phyloP scores from a whole-genome alignment of 2,888 invertebrate genomes.

The Apamea sordens region DNA sequence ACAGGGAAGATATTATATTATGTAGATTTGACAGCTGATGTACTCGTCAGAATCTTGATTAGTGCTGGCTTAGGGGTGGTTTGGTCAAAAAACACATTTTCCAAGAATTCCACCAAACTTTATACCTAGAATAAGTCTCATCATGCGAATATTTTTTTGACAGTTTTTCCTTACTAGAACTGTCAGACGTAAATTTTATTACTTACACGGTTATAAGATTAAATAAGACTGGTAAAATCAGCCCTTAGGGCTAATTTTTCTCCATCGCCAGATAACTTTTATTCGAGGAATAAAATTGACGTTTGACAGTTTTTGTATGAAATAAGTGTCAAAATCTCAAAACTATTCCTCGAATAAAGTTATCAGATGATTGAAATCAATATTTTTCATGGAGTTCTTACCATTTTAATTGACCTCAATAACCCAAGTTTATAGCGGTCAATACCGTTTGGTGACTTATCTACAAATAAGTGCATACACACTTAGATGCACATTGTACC shows the following conservation, averaged over 20 bases:
- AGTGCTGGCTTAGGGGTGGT: too few species aligned
- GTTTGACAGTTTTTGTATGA: too few species aligned
- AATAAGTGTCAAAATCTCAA: too few species aligned
- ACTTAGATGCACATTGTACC: slow-evolving; percentile 1
- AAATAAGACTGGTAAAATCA: too few species aligned
- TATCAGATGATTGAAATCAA: background rate
- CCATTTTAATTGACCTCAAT: background rate
- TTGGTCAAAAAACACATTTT: too few species aligned
- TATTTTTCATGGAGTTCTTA: background rate
- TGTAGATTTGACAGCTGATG: background rate
- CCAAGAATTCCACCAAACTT: too few species aligned
- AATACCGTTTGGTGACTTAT: background rate
- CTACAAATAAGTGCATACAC: background rate
- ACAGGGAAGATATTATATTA: background rate
- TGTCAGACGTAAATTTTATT: background rate
- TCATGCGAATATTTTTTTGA: too few species aligned
- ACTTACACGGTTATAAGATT: too few species aligned
- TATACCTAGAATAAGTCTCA: too few species aligned
- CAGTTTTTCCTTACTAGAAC: background rate
- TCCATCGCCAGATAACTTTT: too few species aligned
- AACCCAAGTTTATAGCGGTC: background rate
- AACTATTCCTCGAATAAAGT: too few species aligned
- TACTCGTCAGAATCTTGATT: background rate
- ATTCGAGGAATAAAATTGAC: too few species aligned
- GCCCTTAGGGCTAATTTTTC: background rate